These are phyloP conservation scores for Sebastes glaucus DNA, from an alignment of 2,797 vertebrate species.

Conservation along the genomic window DNA sequence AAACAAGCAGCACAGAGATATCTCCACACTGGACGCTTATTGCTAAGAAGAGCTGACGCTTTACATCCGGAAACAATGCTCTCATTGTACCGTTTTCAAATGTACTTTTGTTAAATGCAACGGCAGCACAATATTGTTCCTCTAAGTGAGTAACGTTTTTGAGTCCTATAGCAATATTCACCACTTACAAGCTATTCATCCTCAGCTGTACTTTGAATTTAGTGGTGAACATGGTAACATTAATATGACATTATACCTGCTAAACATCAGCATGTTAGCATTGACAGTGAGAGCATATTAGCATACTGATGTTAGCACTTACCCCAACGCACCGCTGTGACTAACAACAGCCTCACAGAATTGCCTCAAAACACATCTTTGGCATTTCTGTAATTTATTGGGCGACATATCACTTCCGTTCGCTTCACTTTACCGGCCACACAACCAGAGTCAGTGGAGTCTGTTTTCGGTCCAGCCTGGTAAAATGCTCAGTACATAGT, in stretches of 20 bases:
- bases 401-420: not conserved
- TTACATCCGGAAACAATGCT: not conserved
- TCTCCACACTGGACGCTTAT: not conserved
- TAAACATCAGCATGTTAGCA: not conserved
- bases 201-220: no score
- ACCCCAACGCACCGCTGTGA: no score
- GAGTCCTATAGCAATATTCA: not conserved
- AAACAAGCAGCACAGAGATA: not conserved
- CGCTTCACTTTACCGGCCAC: no score
- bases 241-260: not conserved
- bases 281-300: no score
- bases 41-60: not conserved
- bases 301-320: no score
- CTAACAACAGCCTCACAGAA: no score
- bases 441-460: no score
- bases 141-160: not conserved
- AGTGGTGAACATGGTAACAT: not conserved
- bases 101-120: not conserved
- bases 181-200: no score
- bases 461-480: no score
- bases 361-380: no score
- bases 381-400: not conserved
- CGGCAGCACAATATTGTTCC: not conserved
- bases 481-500: no score
- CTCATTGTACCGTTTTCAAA: not conserved